Evolutionary conservation across 2,797 vertebrate species (phyloP).

Genomic region (Liparis tanakae): DNA sequence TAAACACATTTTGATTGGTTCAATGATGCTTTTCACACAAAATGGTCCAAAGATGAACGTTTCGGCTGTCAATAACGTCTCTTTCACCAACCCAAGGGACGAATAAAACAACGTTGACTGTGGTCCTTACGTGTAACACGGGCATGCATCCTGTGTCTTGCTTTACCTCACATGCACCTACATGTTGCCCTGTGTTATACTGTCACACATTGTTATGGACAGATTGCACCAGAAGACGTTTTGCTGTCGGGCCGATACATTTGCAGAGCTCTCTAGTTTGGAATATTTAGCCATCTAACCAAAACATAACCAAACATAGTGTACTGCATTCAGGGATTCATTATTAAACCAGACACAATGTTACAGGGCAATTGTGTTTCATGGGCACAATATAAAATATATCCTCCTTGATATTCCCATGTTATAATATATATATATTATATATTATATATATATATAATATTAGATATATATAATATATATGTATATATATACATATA

Average conservation of each 20-base stretch:
- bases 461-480: no score
- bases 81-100: constrained; percentile 9
- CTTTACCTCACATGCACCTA: constrained; percentile 37
- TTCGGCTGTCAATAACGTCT: constrained; percentile 17
- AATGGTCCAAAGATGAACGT: constrained; percentile 53
- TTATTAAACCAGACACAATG: constrained; percentile 10
- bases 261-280: constrained; percentile 22
- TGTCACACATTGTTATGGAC: constrained; percentile 20
- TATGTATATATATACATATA: no score
- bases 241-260: constrained; percentile 3
- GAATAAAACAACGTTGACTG: constrained; percentile 22
- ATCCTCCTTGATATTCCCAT: neutral
- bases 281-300: constrained; percentile 39
- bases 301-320: constrained; percentile 37
- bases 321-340: constrained; percentile 7
- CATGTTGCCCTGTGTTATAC: constrained; percentile 12
- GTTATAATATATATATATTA: neutral
- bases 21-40: constrained; percentile 22
- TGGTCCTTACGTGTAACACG: constrained; percentile 42
- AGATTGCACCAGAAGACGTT: constrained; percentile 13
- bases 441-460: no score
- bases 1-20: constrained; percentile 17
- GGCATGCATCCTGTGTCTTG: constrained; percentile 27
- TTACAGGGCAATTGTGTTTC: constrained; percentile 24
- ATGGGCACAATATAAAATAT: constrained; percentile 13